Evolutionary conservation across 2,113 vertebrate species (phyloP).

Genomic region (Smithornis capensis): DNA sequence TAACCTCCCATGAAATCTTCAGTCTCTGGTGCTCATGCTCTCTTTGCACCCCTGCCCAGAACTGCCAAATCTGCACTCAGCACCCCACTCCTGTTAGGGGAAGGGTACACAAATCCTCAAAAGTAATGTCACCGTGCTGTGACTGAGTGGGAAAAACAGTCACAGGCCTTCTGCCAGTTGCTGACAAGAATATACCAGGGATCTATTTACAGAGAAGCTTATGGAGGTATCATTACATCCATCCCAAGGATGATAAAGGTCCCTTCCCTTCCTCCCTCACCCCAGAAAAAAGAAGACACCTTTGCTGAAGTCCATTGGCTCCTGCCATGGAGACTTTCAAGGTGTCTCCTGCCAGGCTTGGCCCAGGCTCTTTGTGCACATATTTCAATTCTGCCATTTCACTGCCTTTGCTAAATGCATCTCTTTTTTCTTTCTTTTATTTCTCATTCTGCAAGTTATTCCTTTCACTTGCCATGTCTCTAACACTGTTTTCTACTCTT

Average conservation of each 20-base stretch:
- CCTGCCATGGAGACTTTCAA: not conserved
- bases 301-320: not conserved
- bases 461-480: not conserved
- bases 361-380: not conserved
- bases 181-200: not conserved
- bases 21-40: rapidly evolving
- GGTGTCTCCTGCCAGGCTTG: not conserved
- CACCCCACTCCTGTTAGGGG: not conserved
- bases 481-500: not conserved
- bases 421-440: not conserved
- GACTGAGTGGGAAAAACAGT: not conserved
- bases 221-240: not conserved
- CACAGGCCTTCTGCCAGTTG: not conserved
- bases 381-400: not conserved
- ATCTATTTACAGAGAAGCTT: not conserved
- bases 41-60: not conserved
- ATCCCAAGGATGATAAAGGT: not conserved
- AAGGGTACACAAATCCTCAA: not conserved
- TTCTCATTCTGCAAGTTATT: not conserved
- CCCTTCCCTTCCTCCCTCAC: not conserved
- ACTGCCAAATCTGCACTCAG: not conserved
- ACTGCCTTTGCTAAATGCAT: not conserved
- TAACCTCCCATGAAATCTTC: not conserved
- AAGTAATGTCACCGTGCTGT: not conserved
- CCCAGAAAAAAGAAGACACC: not conserved